Evolutionary conservation across 2,797 vertebrate genomes (phyloP).

Genomic region (Nasua narica): DNA sequence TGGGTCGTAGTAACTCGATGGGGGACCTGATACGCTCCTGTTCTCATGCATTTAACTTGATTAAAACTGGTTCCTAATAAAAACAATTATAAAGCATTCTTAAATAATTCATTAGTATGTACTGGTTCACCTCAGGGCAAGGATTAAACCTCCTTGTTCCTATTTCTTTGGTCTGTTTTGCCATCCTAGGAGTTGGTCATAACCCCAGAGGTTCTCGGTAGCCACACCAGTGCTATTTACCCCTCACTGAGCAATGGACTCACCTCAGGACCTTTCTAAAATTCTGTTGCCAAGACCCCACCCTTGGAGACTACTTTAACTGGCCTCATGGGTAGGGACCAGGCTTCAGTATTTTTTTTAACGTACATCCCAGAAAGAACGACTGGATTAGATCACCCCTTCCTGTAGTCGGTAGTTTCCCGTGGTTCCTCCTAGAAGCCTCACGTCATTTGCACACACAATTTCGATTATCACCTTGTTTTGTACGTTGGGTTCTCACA

Average conservation of each 20-base stretch:
- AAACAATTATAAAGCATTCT: neutral
- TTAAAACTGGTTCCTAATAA: conserved; percentile 48
- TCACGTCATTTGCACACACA: neutral
- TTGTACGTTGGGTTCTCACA: neutral
- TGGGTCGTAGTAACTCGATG: neutral
- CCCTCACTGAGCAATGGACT: neutral
- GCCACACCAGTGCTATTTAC: neutral
- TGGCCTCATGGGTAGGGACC: neutral
- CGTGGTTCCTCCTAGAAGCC: neutral
- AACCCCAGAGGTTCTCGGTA: neutral
- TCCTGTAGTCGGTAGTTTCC: neutral
- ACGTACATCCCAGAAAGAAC: neutral
- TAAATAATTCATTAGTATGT: neutral
- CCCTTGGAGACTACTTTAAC: neutral
- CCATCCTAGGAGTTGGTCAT: neutral
- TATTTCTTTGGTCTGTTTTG: neutral
- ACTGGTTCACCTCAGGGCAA: neutral
- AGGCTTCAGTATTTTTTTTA: neutral
- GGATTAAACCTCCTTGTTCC: neutral
- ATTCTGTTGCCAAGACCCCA: neutral
- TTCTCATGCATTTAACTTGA: neutral
- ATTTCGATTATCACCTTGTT: neutral
- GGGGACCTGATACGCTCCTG: neutral
- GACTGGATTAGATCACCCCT: neutral
- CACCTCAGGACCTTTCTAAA: neutral